Evolutionary conservation across 2,113 vertebrate species (phyloP).

Genomic region (Elachura formosa): DNA sequence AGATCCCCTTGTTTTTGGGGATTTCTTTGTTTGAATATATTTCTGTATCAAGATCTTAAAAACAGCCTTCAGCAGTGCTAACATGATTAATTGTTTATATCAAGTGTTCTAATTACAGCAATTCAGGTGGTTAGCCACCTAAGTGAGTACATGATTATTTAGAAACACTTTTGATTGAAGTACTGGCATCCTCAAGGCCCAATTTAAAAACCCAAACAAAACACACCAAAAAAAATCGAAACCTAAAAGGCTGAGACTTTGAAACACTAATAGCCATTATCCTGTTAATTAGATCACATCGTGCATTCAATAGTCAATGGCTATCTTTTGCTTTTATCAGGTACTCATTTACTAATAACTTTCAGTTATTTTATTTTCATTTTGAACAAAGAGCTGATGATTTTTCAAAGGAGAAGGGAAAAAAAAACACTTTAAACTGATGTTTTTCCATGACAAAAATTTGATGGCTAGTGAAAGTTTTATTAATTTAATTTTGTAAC

Average conservation of each 20-base stretch:
- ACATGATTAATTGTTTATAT: not conserved
- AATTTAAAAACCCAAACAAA: not conserved
- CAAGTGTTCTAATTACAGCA: not conserved
- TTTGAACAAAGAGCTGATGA: not conserved
- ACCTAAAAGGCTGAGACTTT: not conserved
- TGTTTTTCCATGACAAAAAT: not conserved
- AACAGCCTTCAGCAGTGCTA: not conserved
- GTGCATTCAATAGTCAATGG: not conserved
- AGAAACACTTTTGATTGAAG: not conserved
- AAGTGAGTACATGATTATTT: conserved; percentile 8
- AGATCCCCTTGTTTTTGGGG: not conserved
- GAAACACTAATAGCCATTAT: not conserved
- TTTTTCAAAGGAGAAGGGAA: not conserved
- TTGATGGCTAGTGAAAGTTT: not conserved
- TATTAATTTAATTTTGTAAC: not conserved
- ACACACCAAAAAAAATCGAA: not conserved
- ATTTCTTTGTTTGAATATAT: not conserved
- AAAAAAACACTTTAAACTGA: not conserved
- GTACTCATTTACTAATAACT: not conserved
- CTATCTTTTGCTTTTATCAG: not conserved
- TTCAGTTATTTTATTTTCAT: no score
- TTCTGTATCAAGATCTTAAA: not conserved
- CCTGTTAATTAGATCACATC: not conserved
- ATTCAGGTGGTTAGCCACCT: conserved; percentile 7
- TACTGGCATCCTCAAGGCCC: not conserved